Base-by-base conservation (phyloP, 2,888 invertebrate genomes). In the Brachyptera putata region DNA sequence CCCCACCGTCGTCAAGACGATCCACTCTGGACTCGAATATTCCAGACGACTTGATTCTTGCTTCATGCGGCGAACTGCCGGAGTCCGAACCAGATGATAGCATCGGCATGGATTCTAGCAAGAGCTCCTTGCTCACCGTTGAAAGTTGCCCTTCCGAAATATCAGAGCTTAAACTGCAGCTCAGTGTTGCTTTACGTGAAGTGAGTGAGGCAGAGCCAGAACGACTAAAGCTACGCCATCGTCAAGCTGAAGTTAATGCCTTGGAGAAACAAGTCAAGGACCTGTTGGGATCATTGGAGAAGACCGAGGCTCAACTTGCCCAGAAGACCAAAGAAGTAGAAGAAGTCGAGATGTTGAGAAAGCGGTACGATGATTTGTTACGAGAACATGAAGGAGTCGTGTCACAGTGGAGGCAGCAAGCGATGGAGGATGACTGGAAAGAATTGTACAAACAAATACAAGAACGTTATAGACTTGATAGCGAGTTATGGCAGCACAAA, bases 191-290 rank as follows among this genome's bases (percentile, higher is more conserved):
- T 11, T 73, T 83, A 4, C 80, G 77, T 58, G 85, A 87, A 63
- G 79, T 85, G 9, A 80, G 79, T 57, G 79, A 80, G 39, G 84
- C 87, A 1, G 88, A 89, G 75, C 84, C 85, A 63, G 89, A 90
- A 70, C 80, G 90, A 63, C 80, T 84, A 57, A 81, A 87, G 68
- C 75, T 89, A 63, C 82, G 87, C 48, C 86, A 86, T 72, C 73
- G 85, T 46, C 85, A 86, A 73, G 77, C 81, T 25, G 89, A 90
- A 68, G 84, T 87, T 55, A 80, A 83, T 55, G 77, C 84, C 64
- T 80, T 86, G 64, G 89, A 90, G 70, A 83, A 84, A 68, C 83
- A 86, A 71, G 84, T 91, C 77, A 87, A 91, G 66, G 90, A 91
- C 67, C 75, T 91, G 64, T 79, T 91, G 41, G 80, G 80, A 43